Conservation (phyloP, 2,797 vertebrate genomes). For the Emydoidea blandingii region DNA sequence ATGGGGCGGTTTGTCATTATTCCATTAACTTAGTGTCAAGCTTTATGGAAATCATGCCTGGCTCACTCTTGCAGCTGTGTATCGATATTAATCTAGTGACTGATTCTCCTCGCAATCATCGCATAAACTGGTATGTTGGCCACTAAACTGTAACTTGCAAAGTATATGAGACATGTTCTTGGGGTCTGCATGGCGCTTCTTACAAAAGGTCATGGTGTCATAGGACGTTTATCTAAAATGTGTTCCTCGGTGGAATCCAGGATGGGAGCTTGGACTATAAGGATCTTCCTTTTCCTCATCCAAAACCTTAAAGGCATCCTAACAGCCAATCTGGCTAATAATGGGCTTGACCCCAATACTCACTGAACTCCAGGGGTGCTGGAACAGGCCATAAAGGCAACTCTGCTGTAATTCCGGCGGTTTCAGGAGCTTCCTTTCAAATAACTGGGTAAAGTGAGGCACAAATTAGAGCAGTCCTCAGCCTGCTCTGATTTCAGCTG, state of each 20-base stretch:
- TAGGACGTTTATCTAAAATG: not conserved
- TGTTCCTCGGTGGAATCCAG: not conserved
- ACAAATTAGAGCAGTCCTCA: not conserved
- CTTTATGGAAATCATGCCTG: not conserved
- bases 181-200: not conserved
- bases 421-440: not conserved
- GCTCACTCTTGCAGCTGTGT: not conserved
- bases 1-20: not conserved
- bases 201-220: not conserved
- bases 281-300: not conserved
- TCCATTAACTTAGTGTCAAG: not conserved
- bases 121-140: not conserved
- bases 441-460: not conserved
- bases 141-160: not conserved
- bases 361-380: not conserved
- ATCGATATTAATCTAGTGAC: not conserved
- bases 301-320: not conserved
- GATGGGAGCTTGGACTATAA: not conserved
- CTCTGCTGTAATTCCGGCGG: not conserved
- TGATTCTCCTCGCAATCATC: not conserved
- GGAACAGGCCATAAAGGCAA: not conserved
- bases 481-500: not conserved
- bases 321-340: not conserved
- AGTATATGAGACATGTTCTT: not conserved
- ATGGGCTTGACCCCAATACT: not conserved